A percentile compares a stretch with the other conserved stretches of the same genome.
These are phyloP conservation scores for Nasonia longicornis DNA, from an alignment of 1,140 invertebrate species.

Conservation along the genomic window DNA sequence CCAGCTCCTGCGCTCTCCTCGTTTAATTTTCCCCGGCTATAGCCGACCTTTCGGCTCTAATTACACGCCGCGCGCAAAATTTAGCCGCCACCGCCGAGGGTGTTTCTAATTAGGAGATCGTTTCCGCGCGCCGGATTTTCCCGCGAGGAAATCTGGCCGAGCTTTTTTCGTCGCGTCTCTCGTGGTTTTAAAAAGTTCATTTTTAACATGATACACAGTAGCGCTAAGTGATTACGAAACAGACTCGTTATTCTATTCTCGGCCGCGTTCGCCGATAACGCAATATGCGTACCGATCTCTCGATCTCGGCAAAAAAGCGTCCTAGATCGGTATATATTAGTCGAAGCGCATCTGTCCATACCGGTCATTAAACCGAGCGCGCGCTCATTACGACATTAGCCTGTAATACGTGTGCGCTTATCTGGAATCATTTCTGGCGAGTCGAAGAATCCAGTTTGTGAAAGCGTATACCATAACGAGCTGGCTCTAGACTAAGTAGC, in stretches of 20 bases:
- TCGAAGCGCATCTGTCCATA: neutral
- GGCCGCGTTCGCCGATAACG: no score
- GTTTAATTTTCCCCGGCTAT: neutral
- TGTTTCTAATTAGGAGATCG: slow-evolving; percentile 32
- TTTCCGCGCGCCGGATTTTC: neutral
- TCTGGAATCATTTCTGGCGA: neutral
- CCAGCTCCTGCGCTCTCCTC: neutral
- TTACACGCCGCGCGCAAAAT: slow-evolving; percentile 11
- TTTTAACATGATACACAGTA: neutral
- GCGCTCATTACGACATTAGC: neutral
- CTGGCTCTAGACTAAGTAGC: neutral
- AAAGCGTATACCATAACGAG: neutral
- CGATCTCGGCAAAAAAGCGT: neutral
- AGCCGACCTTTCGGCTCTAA: slow-evolving; percentile 26
- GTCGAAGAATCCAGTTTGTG: neutral
- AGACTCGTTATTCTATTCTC: no score
- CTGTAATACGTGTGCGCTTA: neutral
- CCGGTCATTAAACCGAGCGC: neutral
- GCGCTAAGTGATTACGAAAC: no score
- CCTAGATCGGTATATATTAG: neutral
- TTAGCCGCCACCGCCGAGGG: neutral
- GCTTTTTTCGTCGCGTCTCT: no score
- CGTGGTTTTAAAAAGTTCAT: neutral
- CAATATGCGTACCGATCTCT: no score
- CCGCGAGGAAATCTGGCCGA: no score